phyloP scores from a whole-genome alignment of 2,113 vertebrate genomes.

The Cheilinus undulatus region DNA sequence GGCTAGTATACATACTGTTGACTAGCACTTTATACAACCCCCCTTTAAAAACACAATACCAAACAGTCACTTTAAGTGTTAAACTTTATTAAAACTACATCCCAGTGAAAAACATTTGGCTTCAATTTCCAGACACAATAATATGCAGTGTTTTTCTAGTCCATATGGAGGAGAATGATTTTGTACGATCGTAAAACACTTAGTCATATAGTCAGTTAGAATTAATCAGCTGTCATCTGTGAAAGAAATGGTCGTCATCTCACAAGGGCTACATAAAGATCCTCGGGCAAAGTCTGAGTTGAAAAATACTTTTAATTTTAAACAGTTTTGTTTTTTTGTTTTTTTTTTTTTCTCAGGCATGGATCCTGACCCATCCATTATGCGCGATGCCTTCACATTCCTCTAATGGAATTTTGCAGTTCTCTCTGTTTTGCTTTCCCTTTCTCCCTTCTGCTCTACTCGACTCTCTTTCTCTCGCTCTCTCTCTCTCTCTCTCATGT shows the following conservation, averaged over 20 bases:
- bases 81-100: not conserved
- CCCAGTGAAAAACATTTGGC: not conserved
- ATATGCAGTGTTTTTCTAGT: not conserved
- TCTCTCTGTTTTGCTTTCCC: constrained; percentile 30
- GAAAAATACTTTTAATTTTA: constrained; percentile 84
- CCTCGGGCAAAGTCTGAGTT: constrained; percentile 63
- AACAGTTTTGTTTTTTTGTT: too few species aligned
- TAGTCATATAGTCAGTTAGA: constrained; percentile 31
- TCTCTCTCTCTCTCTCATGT: constrained; percentile 45
- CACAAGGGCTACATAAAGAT: constrained; percentile 37
- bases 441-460: not conserved
- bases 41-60: too few species aligned
- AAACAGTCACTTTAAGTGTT: too few species aligned
- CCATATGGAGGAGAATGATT: not conserved
- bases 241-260: constrained; percentile 40
- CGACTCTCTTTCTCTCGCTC: constrained; percentile 21
- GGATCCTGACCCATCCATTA: constrained; percentile 74
- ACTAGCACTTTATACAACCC: too few species aligned
- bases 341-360: constrained; percentile 61
- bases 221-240: constrained; percentile 40
- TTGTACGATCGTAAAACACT: not conserved
- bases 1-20: too few species aligned
- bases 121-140: not conserved
- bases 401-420: constrained; percentile 73
- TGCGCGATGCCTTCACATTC: constrained; percentile 66